These are phyloP conservation scores for Copsychus sechellarum DNA, from an alignment of 2,113 vertebrate species.

Conservation along the genomic window DNA sequence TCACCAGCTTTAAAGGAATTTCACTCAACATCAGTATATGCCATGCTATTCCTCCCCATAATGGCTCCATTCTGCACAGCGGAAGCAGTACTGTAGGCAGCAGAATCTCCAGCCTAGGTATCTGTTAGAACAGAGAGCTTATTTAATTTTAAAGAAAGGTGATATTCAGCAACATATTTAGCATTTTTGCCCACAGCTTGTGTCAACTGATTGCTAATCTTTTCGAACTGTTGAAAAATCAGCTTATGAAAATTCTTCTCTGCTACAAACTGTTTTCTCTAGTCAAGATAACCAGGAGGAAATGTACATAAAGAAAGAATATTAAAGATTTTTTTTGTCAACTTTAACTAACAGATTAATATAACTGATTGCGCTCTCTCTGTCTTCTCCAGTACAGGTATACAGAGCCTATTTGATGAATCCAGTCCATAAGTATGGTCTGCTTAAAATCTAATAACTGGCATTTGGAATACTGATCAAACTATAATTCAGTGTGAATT, in stretches of 20 bases:
- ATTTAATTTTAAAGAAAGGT: conserved; percentile 41
- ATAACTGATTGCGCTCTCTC: background rate
- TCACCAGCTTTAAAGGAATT: background rate
- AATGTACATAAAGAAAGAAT: background rate
- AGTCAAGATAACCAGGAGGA: conserved; percentile 9
- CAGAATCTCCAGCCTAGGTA: background rate
- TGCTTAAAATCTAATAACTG: background rate
- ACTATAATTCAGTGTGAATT: background rate
- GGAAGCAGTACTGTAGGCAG: background rate
- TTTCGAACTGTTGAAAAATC: conserved; percentile 27
- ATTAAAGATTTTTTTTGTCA: conserved; percentile 26
- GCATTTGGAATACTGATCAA: background rate
- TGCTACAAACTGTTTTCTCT: conserved; percentile 13
- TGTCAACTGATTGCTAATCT: conserved; percentile 11
- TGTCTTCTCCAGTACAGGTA: background rate
- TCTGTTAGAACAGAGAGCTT: background rate
- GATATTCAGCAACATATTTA: conserved; percentile 43
- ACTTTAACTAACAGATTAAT: conserved; percentile 6
- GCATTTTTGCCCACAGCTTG: background rate
- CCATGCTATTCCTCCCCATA: background rate
- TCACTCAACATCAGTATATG: background rate
- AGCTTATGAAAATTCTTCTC: conserved; percentile 21
- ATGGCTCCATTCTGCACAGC: background rate
- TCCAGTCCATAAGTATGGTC: background rate
- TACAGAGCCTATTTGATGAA: background rate